These are phyloP conservation scores for Nomada ruficornis DNA, from an alignment of 2,888 invertebrate genomes.

Conservation along the genomic window DNA sequence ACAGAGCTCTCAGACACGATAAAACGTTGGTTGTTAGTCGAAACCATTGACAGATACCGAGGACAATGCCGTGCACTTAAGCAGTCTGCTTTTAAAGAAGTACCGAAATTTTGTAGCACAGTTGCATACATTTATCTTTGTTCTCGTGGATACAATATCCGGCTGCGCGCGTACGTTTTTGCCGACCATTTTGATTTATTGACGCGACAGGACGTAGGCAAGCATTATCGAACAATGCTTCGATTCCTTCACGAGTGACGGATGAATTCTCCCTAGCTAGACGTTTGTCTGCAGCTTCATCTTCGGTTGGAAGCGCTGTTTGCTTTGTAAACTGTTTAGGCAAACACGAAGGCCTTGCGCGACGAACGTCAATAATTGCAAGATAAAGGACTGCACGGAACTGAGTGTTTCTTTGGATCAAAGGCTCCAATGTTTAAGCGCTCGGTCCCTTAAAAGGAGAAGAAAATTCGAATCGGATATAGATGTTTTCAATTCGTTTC, in stretches of 20 bases:
- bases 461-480: too few relatives aligned
- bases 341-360: not conserved
- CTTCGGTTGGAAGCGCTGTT: not conserved
- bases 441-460: too few relatives aligned
- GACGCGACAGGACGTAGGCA: slow-evolving; percentile 1
- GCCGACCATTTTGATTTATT: slow-evolving; percentile 9
- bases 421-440: not conserved
- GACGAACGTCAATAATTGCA: not conserved
- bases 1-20: slow-evolving; percentile 31
- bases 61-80: slow-evolving; percentile 43
- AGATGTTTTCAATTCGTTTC: too few relatives aligned
- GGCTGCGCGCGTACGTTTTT: not conserved
- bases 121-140: slow-evolving; percentile 3
- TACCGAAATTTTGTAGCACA: slow-evolving; percentile 4
- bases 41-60: slow-evolving; percentile 30
- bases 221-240: not conserved
- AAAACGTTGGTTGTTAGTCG: slow-evolving; percentile 32
- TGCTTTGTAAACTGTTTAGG: slow-evolving; percentile 13
- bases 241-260: not conserved
- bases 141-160: slow-evolving; percentile 12
- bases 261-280: not conserved
- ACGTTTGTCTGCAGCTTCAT: not conserved
- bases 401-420: not conserved
- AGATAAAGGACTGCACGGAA: not conserved
- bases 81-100: slow-evolving; percentile 16